A percentile compares a stretch with the other conserved stretches of the same genome.
Evolutionary conservation across 2,113 vertebrate genomes (phyloP).

Genomic region (Trogon surrucura): DNA sequence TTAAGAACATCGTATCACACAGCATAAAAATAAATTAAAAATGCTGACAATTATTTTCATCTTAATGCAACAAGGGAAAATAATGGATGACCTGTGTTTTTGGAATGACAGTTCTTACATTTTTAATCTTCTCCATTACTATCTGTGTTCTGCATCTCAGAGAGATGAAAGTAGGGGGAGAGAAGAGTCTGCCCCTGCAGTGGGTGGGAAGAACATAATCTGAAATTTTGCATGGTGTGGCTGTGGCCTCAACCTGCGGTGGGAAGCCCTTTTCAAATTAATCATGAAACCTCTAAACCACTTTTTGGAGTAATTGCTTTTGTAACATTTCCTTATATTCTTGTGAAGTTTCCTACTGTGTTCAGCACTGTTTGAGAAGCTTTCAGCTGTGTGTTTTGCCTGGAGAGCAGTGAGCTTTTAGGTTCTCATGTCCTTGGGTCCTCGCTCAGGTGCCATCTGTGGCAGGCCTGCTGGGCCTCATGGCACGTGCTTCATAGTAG

Average conservation of each 20-base stretch:
- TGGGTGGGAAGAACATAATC: not conserved
- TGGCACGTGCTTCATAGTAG: not conserved
- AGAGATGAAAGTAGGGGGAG: not conserved
- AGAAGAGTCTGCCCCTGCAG: not conserved
- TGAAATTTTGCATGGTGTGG: not conserved
- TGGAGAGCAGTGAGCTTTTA: not conserved
- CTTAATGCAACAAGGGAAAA: not conserved
- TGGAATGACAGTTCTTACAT: not conserved
- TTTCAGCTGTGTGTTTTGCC: not conserved
- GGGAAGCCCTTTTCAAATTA: not conserved
- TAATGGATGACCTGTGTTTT: not conserved
- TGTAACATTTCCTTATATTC: not conserved
- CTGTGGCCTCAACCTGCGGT: not conserved
- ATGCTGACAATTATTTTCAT: not conserved
- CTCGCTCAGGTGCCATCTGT: not conserved
- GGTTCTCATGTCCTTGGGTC: not conserved
- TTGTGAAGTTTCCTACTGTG: not conserved
- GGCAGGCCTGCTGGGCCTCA: not conserved
- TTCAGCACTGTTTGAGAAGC: not conserved
- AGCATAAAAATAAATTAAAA: not conserved
- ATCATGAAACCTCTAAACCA: not conserved
- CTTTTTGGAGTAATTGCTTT: not conserved
- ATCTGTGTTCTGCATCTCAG: not conserved
- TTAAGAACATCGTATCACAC: not conserved
- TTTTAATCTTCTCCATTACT: slow-evolving; percentile 4